Evolutionary conservation across 1,140 invertebrate species (phyloP).

Genomic region (Bombus sylvicola): DNA sequence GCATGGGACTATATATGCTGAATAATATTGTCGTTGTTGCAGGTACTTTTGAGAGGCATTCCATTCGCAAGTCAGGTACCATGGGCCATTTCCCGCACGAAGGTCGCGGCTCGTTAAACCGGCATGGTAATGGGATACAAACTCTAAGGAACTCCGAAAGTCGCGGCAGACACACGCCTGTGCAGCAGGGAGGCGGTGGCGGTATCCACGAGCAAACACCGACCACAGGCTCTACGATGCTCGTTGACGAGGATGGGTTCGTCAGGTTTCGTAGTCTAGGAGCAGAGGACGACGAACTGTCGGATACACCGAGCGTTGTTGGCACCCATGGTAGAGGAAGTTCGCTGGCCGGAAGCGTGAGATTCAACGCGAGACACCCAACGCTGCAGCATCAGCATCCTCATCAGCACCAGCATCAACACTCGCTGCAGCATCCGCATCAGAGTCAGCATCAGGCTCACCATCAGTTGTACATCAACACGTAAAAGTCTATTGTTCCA

Average conservation of each 20-base stretch:
- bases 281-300: slow-evolving; percentile 79
- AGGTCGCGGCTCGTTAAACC: slow-evolving; percentile 80
- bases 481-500: slow-evolving; percentile 60
- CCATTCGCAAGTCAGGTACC: slow-evolving; percentile 82
- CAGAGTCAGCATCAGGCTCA: slow-evolving; percentile 68
- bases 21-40: slow-evolving; percentile 24
- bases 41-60: slow-evolving; percentile 81
- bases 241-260: slow-evolving; percentile 93
- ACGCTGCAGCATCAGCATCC: slow-evolving; percentile 68
- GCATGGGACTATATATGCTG: slow-evolving; percentile 1
- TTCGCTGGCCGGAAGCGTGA: slow-evolving; percentile 78
- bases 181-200: slow-evolving; percentile 38
- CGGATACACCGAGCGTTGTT: slow-evolving; percentile 77
- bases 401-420: slow-evolving; percentile 68
- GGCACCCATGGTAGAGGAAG: slow-evolving; percentile 78
- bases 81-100: slow-evolving; percentile 80
- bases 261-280: slow-evolving; percentile 90
- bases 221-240: slow-evolving; percentile 85
- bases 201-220: slow-evolving; percentile 75
- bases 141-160: slow-evolving; percentile 73
- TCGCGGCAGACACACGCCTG: slow-evolving; percentile 73
- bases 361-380: slow-evolving; percentile 77
- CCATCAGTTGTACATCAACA: slow-evolving; percentile 74
- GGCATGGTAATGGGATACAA: slow-evolving; percentile 78
- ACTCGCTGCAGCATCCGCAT: slow-evolving; percentile 65